Conservation (phyloP, 2,888 invertebrate genomes). For the Erebia palarica region DNA sequence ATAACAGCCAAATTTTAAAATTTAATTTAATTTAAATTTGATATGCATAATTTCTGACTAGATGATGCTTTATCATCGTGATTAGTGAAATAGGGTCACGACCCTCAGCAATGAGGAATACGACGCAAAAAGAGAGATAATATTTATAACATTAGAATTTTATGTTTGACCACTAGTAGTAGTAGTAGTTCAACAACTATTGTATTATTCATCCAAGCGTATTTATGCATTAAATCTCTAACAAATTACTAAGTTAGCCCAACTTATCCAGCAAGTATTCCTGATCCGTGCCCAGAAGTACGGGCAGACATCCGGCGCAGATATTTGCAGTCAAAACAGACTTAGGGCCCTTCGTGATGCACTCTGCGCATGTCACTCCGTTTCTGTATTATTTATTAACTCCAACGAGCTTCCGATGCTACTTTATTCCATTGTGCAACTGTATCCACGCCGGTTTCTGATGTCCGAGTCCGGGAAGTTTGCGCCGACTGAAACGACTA, state of each 20-base stretch:
- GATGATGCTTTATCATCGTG: too few species aligned
- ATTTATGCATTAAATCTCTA: slow-evolving; percentile 15
- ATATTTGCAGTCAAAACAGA: slow-evolving; percentile 80
- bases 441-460: slow-evolving; percentile 69
- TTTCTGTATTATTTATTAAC: slow-evolving; percentile 81
- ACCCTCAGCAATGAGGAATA: too few species aligned
- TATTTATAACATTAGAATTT: too few species aligned
- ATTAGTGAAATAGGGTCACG: too few species aligned
- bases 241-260: slow-evolving; percentile 17
- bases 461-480: slow-evolving; percentile 76
- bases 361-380: slow-evolving; percentile 78
- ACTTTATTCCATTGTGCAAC: slow-evolving; percentile 80
- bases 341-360: slow-evolving; percentile 65
- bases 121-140: too few species aligned
- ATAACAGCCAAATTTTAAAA: too few species aligned
- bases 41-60: too few species aligned
- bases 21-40: too few species aligned
- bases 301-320: slow-evolving; percentile 66
- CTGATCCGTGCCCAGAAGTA: slow-evolving; percentile 41
- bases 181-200: slow-evolving; percentile 1
- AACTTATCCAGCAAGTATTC: slow-evolving; percentile 40
- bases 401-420: slow-evolving; percentile 81
- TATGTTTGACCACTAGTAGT: too few species aligned
- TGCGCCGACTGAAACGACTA: slow-evolving; percentile 69
- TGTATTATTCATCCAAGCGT: slow-evolving; percentile 14